These are phyloP conservation scores for Mastomys natalensis DNA, from an alignment of 2,113 vertebrate species.

Conservation along the genomic window DNA sequence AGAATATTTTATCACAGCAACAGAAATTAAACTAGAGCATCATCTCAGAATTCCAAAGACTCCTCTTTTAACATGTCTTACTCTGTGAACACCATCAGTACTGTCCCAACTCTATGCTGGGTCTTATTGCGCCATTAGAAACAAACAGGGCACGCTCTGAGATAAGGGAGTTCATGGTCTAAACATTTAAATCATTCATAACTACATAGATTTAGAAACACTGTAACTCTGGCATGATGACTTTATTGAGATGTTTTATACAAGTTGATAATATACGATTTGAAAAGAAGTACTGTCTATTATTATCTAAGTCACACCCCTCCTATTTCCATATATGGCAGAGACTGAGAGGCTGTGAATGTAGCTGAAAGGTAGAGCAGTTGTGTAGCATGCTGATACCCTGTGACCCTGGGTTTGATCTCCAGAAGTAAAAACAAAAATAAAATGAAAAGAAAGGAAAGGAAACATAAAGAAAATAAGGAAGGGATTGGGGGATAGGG, in stretches of 20 bases:
- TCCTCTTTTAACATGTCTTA: not conserved
- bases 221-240: not conserved
- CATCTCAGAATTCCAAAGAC: not conserved
- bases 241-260: not conserved
- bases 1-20: not conserved
- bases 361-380: not conserved
- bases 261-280: not conserved
- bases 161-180: not conserved
- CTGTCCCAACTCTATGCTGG: not conserved
- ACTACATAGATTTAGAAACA: slow-evolving; percentile 44
- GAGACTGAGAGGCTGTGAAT: not conserved
- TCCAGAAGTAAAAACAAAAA: not conserved
- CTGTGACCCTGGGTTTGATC: not conserved
- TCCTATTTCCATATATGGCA: not conserved
- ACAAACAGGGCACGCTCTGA: not conserved
- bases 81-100: not conserved
- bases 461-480: too few species aligned
- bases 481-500: not conserved
- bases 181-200: not conserved
- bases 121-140: not conserved
- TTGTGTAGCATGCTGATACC: not conserved
- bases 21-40: not conserved
- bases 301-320: not conserved
- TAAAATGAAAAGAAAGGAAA: not conserved
- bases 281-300: not conserved